Evolutionary conservation across 2,113 vertebrate genomes (phyloP).

Genomic region (Pica pica): DNA sequence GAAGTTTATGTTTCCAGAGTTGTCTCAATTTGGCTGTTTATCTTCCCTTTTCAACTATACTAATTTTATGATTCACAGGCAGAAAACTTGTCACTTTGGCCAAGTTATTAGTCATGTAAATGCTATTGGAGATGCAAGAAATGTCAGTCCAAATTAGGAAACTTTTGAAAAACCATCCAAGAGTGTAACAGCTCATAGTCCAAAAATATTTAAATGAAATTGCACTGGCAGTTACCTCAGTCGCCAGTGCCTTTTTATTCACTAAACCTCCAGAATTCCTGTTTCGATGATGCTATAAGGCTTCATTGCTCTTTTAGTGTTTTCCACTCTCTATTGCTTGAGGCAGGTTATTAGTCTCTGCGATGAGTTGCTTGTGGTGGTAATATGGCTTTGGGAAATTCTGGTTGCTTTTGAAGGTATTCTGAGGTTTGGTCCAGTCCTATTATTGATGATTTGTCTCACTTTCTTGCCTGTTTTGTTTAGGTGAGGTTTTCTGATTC

Average conservation of each 20-base stretch:
- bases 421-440: not conserved
- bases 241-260: not conserved
- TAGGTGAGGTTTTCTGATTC: not conserved
- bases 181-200: not conserved
- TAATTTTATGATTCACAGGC: conserved; percentile 33
- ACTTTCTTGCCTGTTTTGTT: not conserved
- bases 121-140: conserved; percentile 44
- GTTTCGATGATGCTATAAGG: not conserved
- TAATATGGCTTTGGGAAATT: not conserved
- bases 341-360: not conserved
- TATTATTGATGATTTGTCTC: not conserved
- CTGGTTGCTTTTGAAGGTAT: not conserved
- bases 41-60: not conserved
- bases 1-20: not conserved
- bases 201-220: conserved; percentile 21
- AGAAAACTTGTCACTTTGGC: not conserved
- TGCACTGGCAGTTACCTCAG: not conserved
- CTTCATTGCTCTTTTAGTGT: not conserved
- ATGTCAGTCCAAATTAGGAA: conserved; percentile 47
- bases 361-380: not conserved
- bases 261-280: not conserved
- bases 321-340: not conserved
- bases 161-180: conserved; percentile 15
- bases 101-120: conserved; percentile 52
- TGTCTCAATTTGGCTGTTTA: not conserved